phyloP scores from a whole-genome alignment of 2,888 invertebrate species.

The Entomobrya multifasciata region DNA sequence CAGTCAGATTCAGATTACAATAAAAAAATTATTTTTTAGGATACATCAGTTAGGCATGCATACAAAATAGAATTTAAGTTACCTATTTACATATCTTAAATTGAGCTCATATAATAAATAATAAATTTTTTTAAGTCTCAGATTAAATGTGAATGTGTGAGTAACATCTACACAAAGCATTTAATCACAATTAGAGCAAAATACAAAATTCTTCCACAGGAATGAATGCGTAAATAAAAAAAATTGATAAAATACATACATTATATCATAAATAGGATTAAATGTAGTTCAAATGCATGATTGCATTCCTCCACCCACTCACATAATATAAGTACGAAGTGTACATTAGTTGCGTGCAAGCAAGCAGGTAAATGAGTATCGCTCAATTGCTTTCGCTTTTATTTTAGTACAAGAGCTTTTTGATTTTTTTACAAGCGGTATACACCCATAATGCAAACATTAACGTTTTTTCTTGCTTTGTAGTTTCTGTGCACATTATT shows the following conservation, averaged over 20 bases:
- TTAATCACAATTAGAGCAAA: conserved; percentile 37
- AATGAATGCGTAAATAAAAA: background rate
- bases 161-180: background rate
- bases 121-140: conserved; percentile 1
- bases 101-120: background rate
- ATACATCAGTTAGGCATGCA: conserved; percentile 4
- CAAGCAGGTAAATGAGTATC: background rate
- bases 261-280: background rate
- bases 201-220: conserved; percentile 13
- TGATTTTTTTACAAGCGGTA: no score
- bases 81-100: conserved; percentile 24
- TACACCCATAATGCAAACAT: no score
- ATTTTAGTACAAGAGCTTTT: background rate
- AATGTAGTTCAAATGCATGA: conserved; percentile 21
- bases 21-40: conserved; percentile 20
- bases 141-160: conserved; percentile 3
- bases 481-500: no score
- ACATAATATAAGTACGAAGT: background rate
- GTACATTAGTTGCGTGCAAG: background rate
- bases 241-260: background rate
- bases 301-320: conserved; percentile 29
- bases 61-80: background rate
- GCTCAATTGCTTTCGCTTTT: conserved; percentile 29
- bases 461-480: no score
- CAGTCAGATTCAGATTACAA: conserved; percentile 6